Evolutionary conservation across 2,113 vertebrate genomes (phyloP), one percentile per base, ranked within the genome.

Genomic region (Tetrax tetrax): DNA sequence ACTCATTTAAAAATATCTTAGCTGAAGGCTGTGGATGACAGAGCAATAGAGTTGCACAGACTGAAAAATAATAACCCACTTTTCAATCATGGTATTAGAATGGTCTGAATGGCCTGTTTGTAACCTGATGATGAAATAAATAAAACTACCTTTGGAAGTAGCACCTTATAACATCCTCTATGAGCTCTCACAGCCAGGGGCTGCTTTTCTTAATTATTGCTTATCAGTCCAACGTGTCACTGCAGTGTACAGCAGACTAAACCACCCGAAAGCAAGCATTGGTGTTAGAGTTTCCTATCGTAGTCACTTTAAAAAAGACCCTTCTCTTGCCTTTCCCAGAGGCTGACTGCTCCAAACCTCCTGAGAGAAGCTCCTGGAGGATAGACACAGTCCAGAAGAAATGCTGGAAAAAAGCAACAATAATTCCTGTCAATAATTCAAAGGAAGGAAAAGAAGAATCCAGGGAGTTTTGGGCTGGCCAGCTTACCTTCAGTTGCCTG

Each of bases 1-100:
- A 70, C 15, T 87, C 10, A 83, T 90, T 93, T 72, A 31, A 93
- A 97, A 96, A 74, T 78, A 18, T 18, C 83, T 79, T 83, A 75
- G 87, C 92, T 90, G 82, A 90, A 75, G 85, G 61, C 75, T 33
- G 64, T 38, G 75, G 76, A 19, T 54, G 71, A 54, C 35, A 57
- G 41, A 82, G 66, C 60, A 71, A 56, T 31, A 64, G 65, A n/a
- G 28, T 61, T 87, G 61, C 21, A 28, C 31, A 54, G 57, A 27
- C 29, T 48, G 51, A 50, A 81, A 87, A 93, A 85, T 69, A 91
- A 72, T 51, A 89, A 91, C n/a, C 15, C 3, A 22, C n/a, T 70
- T 88, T 88, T 90, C 70, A 90, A 4, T 65, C 78, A 24, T 33
- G 29, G 6, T n/a, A 12, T 56, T 48, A 25, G 27, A 64, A 50